Evolutionary conservation across 92 coral and sea anemone species (phyloP), one percentile per base, ranked within the genome.

Genomic region (Diadumene lineata): DNA sequence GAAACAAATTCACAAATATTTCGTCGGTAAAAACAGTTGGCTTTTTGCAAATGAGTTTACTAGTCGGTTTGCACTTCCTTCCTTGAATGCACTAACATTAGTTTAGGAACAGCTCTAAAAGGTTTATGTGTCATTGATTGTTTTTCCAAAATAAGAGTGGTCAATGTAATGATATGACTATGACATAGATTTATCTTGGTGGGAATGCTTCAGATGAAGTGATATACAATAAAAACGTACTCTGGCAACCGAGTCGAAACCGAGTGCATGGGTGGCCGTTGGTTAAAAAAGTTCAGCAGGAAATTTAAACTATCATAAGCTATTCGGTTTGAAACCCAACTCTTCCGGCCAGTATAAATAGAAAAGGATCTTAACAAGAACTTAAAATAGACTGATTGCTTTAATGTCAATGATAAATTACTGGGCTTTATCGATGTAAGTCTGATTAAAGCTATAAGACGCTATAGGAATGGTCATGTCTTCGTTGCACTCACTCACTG

Each of bases 351-450:
- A 38, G 48, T 6, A 4, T 38, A 22, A 27, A 11, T 21, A 62
- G 15, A 13, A n/a, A 27, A 62, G 31, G 13, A 28, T 28, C 29
- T 28, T 62, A 6, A 62, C 43, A 30, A 62, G 38, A 30, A 31
- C 43, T 62, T 23, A 28, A 62, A 62, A 62, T 28, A 62, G 68
- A 62, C 16, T 26, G 38, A 30, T 58, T 58, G 15, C 26, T 21
- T 23, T 7, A 58, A 22, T 58, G 64, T 7, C 65, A 26, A 13
- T 11, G 26, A 22, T 15, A 77, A 17, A 9, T 84, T 86, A 66
- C 74, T 76, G 82, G 79, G 4, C 88, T 90, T 90, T 87, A 83
- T 90, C 96, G 84, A 80, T 56, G 81, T 76, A 83, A 87, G 48
- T 6, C 48, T 38, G 48, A 38, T 38, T n/a, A n/a, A n/a, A n/a